These are phyloP conservation scores for Lepus oiostolus DNA, from an alignment of 2,797 vertebrate genomes.

Conservation along the genomic window DNA sequence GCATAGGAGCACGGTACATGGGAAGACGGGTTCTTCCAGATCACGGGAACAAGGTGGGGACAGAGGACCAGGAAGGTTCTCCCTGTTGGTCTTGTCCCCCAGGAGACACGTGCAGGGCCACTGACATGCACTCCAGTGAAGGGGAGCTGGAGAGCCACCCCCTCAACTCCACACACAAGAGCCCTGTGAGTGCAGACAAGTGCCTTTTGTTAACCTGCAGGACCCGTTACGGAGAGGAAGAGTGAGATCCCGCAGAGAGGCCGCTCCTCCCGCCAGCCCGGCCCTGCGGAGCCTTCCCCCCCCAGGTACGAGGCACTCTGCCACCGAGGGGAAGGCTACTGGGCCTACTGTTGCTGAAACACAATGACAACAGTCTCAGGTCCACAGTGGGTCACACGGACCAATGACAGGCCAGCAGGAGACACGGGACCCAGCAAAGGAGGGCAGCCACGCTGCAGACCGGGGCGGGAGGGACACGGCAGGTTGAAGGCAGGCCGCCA, in stretches of 20 bases:
- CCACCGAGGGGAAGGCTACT: slow-evolving; percentile 82
- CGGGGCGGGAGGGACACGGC: no score
- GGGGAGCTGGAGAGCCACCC: slow-evolving; percentile 77
- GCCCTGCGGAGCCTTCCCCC: slow-evolving; percentile 77
- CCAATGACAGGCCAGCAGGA: slow-evolving; percentile 57
- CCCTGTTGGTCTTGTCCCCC: slow-evolving; percentile 57
- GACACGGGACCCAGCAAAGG: not conserved
- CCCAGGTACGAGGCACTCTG: slow-evolving; percentile 75
- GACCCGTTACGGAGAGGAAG: slow-evolving; percentile 80
- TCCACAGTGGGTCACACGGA: slow-evolving; percentile 63
- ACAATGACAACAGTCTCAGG: slow-evolving; percentile 83
- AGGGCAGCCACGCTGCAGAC: not conserved
- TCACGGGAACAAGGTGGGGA: accelerated
- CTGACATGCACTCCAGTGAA: slow-evolving; percentile 76
- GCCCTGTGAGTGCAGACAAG: slow-evolving; percentile 79
- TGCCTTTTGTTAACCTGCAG: slow-evolving; percentile 79
- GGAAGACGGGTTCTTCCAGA: not conserved
- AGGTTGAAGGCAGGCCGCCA: slow-evolving; percentile 45
- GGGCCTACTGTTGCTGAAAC: slow-evolving; percentile 85
- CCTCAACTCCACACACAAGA: slow-evolving; percentile 82
- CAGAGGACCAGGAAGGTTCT: not conserved
- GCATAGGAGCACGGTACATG: accelerated
- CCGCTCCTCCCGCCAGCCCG: slow-evolving; percentile 74
- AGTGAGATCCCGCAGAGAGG: slow-evolving; percentile 32
- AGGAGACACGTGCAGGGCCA: slow-evolving; percentile 74